These are phyloP conservation scores for Eclectus roratus DNA, from an alignment of 2,113 vertebrate species.

Conservation along the genomic window DNA sequence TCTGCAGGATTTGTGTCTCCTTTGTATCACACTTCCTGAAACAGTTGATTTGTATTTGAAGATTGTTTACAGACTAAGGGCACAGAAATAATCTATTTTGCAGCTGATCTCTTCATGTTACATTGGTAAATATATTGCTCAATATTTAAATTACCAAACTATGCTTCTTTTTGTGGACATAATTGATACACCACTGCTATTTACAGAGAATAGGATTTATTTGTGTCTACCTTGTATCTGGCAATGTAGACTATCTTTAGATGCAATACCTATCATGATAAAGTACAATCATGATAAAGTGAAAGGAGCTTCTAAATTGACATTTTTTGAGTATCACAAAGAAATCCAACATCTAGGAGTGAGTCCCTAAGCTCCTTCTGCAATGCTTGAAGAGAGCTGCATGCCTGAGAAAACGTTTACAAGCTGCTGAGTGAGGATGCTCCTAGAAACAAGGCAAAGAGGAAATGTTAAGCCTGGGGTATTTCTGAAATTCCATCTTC, in stretches of 20 bases:
- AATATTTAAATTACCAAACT: not conserved
- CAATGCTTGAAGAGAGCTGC: not conserved
- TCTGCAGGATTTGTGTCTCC: not conserved
- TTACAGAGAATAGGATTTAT: not conserved
- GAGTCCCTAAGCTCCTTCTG: not conserved
- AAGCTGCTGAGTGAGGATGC: not conserved
- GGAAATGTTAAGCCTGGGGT: not conserved
- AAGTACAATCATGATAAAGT: not conserved
- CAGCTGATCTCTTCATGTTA: not conserved
- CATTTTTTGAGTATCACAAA: not conserved
- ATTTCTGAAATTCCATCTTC: constrained; percentile 19
- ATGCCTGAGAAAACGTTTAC: not conserved
- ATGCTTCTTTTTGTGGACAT: not conserved
- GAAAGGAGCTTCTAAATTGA: not conserved
- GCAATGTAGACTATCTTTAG: not conserved
- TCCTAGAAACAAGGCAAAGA: not conserved
- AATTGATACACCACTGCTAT: not conserved
- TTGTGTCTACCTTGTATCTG: not conserved
- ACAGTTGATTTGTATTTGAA: not conserved
- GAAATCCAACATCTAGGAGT: not conserved
- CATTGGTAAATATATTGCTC: not conserved
- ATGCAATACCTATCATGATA: not conserved
- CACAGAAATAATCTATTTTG: not conserved
- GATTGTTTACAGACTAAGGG: not conserved
- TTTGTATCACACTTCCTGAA: not conserved